phyloP scores from a whole-genome alignment of 2,888 invertebrate species.

The Megamerina dolium region DNA sequence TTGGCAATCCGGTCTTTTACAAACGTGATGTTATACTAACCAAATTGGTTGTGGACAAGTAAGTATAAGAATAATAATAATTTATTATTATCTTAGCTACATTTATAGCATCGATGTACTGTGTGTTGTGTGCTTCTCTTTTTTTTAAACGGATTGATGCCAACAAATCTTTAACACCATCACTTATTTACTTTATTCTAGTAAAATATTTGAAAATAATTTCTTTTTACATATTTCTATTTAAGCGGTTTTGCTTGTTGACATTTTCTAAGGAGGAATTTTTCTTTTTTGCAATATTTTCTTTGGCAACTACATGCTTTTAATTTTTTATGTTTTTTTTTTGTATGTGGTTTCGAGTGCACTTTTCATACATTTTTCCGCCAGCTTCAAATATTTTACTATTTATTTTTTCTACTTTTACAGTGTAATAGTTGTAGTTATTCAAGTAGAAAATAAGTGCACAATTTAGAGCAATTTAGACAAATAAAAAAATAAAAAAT shows the following conservation, averaged over 20 bases:
- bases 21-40: conserved; percentile 89
- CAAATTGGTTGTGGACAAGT: conserved; percentile 80
- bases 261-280: no score
- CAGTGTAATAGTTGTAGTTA: conserved; percentile 2
- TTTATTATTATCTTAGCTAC: no score
- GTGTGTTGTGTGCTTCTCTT: conserved; percentile 5
- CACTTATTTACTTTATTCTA: no score
- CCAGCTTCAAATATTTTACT: neutral
- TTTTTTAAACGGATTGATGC: conserved; percentile 18
- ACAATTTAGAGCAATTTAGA: no score
- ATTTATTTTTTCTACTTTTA: neutral
- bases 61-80: conserved; percentile 30
- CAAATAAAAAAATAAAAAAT: no score
- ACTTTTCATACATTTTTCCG: no score
- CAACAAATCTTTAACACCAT: no score
- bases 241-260: no score
- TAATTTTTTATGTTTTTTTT: neutral
- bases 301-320: neutral
- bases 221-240: no score
- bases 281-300: conserved; percentile 5
- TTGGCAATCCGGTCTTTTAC: conserved; percentile 89
- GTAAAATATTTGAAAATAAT: no score
- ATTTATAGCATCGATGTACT: no score
- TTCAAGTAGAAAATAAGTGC: conserved; percentile 2
- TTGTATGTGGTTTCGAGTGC: neutral